Evolutionary conservation across 1,140 invertebrate species (phyloP), one percentile per base, ranked within the genome.

Genomic region (Drosophila novamexicana): DNA sequence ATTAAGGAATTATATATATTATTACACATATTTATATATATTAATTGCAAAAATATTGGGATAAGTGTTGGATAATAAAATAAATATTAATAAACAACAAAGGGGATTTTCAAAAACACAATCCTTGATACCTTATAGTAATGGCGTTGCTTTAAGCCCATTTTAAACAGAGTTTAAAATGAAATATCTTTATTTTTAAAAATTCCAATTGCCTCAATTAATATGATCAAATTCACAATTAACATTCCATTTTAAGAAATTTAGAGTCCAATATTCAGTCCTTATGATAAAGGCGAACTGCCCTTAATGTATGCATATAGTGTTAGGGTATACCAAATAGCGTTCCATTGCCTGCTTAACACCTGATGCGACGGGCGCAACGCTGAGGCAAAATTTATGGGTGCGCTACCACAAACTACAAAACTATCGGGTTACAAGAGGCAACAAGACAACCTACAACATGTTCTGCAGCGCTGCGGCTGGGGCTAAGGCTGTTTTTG

Each of bases 371-470:
- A 68, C 52, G 66, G 45, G 22, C 49, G 72, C 66, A 66, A 50
- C 63, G 37, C 57, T 62, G 84, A 50, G 66, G 49, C 34, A 34
- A 68, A 88, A 88, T 88, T 88, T 88, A 88, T 88, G 84, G 88
- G 84, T 88, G 80, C 84, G 83, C 84, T 88, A 88, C 83, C 80
- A 88, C 79, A 88, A 88, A 83, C 79, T 86, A 86, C 84, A 86
- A 86, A 86, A 86, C 84, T 86, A 86, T 86, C 83, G 63, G 59
- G 80, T 86, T 86, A 86, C 83, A 86, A 75, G 84, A 75, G 83
- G 79, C 84, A 82, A 83, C 84, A 89, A 89, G 84, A 89, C 85
- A 89, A 83, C 83, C 79, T 89, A 86, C 83, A 86, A 88, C 84
- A 86, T 86, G 83, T 86, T 86, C 73, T 72, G 54, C 58, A 53